Evolutionary conservation across 1,140 invertebrate genomes (phyloP), one percentile per base, ranked within the genome.

Genomic region (Diploscapter pachys): DNA sequence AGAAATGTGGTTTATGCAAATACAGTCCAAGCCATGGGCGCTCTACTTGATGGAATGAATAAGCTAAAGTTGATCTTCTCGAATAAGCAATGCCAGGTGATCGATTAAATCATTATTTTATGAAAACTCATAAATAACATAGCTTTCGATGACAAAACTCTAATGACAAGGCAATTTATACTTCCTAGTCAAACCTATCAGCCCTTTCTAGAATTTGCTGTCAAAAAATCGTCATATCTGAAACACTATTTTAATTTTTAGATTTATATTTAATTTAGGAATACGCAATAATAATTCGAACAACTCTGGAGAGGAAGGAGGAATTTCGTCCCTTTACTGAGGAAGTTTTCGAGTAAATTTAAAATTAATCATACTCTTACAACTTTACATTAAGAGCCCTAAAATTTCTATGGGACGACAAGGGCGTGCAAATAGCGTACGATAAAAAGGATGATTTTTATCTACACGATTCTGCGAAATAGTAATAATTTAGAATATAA

Each of bases 21-120:
- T 63, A 63, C 64, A 52, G 31, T 74, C 13, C 73, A 74, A 55
- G 63, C 73, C 31, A 74, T 74, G 73, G 73, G 73, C 3, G 73
- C 73, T 5, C 49, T 74, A 5, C 11, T 74, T 3, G 64, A 68
- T 3, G 73, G 73, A 74, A 74, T 74, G 73, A 56, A 50, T 54
- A 4, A 68, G n/a, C 65, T 74, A 48, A 65, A 56, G 53, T 54
- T 74, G 9, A 56, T 59, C 54, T 74, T 74, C 63, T 5, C 5
- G 5, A 74, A 68, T 56, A 9, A 56, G 51, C 6, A 66, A 48
- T 66, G 64, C 63, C 59, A 74, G 54, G 73, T 74, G 56, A 13
- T 5, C 49, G 4, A 55, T 11, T 59, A 8, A 48, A 54, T 55
- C 4, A 31, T 74, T 69, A 8, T 69, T 65, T 59, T 64, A 3